Evolutionary conservation across 92 coral and sea anemone species (phyloP).

Genomic region (Hydrozoanthus gracilis): DNA sequence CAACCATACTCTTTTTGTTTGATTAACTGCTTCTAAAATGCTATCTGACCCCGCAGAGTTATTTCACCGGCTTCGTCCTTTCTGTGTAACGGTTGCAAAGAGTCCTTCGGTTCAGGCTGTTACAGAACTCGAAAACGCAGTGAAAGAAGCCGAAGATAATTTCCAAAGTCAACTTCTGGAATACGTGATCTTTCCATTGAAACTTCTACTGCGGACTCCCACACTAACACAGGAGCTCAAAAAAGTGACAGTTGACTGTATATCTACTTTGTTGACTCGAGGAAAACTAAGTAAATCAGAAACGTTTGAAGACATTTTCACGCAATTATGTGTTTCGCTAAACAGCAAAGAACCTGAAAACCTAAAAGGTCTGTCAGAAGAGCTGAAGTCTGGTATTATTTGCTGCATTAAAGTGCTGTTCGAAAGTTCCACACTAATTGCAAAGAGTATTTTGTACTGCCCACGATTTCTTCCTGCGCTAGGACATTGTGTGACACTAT

Average conservation of each 20-base stretch:
- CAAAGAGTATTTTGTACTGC: conserved; percentile 74
- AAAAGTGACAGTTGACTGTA: conserved; percentile 76
- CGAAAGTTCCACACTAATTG: conserved; percentile 64
- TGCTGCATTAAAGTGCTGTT: conserved; percentile 73
- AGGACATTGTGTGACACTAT: conserved; percentile 82
- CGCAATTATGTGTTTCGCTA: conserved; percentile 71
- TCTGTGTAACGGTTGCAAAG: conserved; percentile 82
- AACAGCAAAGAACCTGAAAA: conserved; percentile 81
- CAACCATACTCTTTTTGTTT: no score
- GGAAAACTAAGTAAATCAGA: conserved; percentile 60
- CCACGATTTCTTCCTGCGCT: conserved; percentile 79
- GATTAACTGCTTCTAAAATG: conserved; percentile 36
- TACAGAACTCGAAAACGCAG: conserved; percentile 63
- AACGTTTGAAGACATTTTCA: conserved; percentile 81
- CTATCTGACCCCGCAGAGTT: conserved; percentile 62
- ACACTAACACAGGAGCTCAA: conserved; percentile 75
- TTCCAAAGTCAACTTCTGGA: conserved; percentile 72
- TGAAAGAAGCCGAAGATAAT: conserved; percentile 44
- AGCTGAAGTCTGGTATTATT: conserved; percentile 70
- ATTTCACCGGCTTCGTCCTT: conserved; percentile 83
- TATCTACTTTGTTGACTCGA: conserved; percentile 64
- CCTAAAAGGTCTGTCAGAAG: conserved; percentile 78
- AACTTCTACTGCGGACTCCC: conserved; percentile 69
- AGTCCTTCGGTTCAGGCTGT: conserved; percentile 73
- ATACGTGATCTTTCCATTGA: conserved; percentile 86